phyloP scores from a whole-genome alignment of 2,113 vertebrate species.

The Tonatia bakeri region DNA sequence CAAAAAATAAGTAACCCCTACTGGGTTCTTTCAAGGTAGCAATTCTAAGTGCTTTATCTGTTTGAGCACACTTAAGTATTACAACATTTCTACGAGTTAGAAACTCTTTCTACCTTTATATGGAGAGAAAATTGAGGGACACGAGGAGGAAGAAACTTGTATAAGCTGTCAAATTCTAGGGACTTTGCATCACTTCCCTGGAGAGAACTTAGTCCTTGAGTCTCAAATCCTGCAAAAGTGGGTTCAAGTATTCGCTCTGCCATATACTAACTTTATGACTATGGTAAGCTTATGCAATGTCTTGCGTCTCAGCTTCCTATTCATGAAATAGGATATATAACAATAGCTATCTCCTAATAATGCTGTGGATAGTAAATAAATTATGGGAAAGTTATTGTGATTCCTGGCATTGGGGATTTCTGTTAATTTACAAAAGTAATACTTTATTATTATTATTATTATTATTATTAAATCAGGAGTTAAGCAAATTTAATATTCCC shows the following conservation, averaged over 20 bases:
- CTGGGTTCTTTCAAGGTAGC: accelerated
- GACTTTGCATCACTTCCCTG: background rate
- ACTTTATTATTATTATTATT: background rate
- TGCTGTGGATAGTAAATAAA: background rate
- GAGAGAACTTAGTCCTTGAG: background rate
- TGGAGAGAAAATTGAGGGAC: background rate
- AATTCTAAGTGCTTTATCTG: background rate
- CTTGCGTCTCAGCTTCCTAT: background rate
- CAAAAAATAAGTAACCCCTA: background rate
- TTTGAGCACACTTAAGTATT: background rate
- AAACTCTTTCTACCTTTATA: background rate
- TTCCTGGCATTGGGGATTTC: background rate
- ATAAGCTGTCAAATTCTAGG: background rate
- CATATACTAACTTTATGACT: background rate
- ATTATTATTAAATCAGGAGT: background rate
- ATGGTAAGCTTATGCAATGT: background rate
- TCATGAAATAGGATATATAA: background rate
- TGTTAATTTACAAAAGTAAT: background rate
- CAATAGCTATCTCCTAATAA: background rate
- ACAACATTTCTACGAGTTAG: background rate
- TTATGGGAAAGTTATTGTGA: background rate
- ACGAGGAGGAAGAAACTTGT: accelerated
- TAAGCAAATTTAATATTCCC: background rate
- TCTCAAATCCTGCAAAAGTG: background rate
- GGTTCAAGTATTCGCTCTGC: background rate